A percentile compares a stretch with the other conserved stretches of the same genome.
Conservation (phyloP, 2,888 invertebrate species). For the Noctua comes region DNA sequence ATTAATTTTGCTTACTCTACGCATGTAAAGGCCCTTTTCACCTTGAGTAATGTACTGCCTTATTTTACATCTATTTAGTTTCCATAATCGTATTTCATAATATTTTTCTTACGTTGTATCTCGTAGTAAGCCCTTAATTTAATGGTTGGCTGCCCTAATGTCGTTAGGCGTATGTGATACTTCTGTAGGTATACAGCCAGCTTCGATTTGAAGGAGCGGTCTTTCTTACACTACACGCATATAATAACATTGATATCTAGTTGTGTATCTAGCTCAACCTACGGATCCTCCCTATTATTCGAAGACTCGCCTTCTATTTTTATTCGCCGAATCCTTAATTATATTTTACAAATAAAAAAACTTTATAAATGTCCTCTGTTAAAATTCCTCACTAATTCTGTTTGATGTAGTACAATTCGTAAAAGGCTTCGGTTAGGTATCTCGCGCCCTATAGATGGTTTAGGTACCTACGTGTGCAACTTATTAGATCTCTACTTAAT, state of each 20-base stretch:
- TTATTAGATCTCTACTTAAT: neutral
- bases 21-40: neutral
- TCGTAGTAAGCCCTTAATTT: neutral
- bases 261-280: slow-evolving; percentile 13
- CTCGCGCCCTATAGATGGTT: neutral
- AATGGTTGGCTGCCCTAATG: neutral
- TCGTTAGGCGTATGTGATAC: neutral
- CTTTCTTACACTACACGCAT: slow-evolving; percentile 12
- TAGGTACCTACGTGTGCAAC: neutral
- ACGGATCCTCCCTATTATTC: neutral
- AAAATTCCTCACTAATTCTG: neutral
- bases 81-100: neutral
- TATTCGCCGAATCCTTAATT: neutral
- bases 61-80: slow-evolving; percentile 7
- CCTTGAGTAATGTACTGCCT: slow-evolving; percentile 5
- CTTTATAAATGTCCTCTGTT: neutral
- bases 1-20: slow-evolving; percentile 6
- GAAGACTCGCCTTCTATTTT: neutral
- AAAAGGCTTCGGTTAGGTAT: neutral
- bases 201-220: slow-evolving; percentile 40
- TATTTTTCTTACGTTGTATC: neutral
- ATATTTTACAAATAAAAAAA: neutral
- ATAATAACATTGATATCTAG: slow-evolving; percentile 32
- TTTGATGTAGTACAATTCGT: neutral
- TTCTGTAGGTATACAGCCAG: slow-evolving; percentile 9